Percentiles rank a stretch among this genome's conserved stretches.
Evolutionary conservation across 2,113 vertebrate genomes (phyloP).

Genomic region (Fulica atra): DNA sequence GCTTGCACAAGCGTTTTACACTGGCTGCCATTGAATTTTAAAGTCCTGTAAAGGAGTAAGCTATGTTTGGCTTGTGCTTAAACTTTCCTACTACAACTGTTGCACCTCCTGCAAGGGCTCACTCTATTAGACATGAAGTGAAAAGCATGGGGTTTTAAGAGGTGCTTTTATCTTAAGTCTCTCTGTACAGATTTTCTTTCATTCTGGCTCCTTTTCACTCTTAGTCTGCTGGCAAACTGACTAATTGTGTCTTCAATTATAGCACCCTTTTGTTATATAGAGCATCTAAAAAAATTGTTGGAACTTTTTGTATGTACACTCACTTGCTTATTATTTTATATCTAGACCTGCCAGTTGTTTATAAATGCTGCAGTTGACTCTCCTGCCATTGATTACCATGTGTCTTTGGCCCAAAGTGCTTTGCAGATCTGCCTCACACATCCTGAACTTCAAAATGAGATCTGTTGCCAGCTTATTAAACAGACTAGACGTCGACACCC

Average conservation of each 20-base stretch:
- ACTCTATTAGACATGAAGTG: not conserved
- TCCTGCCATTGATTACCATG: constrained; percentile 97
- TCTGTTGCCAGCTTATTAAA: constrained; percentile 96
- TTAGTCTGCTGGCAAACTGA: not conserved
- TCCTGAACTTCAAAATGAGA: constrained; percentile 95
- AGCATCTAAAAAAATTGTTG: not conserved
- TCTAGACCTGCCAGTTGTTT: constrained; percentile 96
- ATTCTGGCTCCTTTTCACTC: not conserved
- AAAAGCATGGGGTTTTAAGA: not conserved
- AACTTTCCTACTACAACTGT: not conserved
- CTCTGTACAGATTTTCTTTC: not conserved
- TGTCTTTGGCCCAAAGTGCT: constrained; percentile 96
- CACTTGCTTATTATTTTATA: constrained; percentile 28
- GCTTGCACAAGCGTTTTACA: not conserved
- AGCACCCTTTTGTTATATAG: not conserved
- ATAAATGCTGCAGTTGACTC: constrained; percentile 95
- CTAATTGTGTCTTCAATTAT: not conserved
- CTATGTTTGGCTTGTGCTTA: not conserved
- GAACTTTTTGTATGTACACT: not conserved
- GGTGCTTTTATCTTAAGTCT: not conserved
- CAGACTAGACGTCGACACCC: constrained; percentile 90
- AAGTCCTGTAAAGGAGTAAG: not conserved
- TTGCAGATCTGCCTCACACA: constrained; percentile 94
- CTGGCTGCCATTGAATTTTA: not conserved
- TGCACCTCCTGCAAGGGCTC: not conserved